A percentile compares a stretch with the other conserved stretches of the same genome.
Conservation (phyloP, 2,888 invertebrate genomes). For the Hemicrepidius hirtus region DNA sequence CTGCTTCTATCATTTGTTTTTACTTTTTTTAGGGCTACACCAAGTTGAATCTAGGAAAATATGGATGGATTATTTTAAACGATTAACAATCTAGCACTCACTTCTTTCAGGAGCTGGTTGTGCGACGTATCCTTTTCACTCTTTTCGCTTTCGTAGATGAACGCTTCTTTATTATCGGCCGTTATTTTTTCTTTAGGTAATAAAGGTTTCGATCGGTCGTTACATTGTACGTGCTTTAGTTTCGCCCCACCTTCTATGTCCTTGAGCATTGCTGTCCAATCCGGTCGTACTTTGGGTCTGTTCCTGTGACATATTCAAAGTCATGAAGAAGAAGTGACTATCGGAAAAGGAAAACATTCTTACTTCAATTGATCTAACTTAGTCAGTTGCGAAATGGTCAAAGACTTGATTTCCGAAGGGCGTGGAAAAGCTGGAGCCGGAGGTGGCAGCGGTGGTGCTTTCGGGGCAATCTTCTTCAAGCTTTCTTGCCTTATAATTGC, state of each 20-base stretch:
- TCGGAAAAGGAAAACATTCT: constrained; percentile 34
- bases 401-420: constrained; percentile 72
- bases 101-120: constrained; percentile 83
- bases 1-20: constrained; percentile 91
- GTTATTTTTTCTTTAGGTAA: constrained; percentile 80
- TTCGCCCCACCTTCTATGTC: constrained; percentile 89
- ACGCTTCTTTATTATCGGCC: constrained; percentile 70
- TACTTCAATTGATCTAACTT: constrained; percentile 83
- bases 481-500: constrained; percentile 68
- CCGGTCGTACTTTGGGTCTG: constrained; percentile 87
- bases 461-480: constrained; percentile 64
- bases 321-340: background rate
- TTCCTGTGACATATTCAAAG: constrained; percentile 56
- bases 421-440: constrained; percentile 79
- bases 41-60: constrained; percentile 80
- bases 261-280: constrained; percentile 93
- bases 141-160: constrained; percentile 91
- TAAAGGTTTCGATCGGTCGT: constrained; percentile 82
- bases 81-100: constrained; percentile 50
- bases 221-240: constrained; percentile 88
- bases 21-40: constrained; percentile 83
- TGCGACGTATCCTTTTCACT: constrained; percentile 87
- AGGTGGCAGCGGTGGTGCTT: constrained; percentile 67
- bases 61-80: constrained; percentile 29
- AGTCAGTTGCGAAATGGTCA: constrained; percentile 78